These are phyloP conservation scores for Oryzias dopingdopingensis DNA, from an alignment of 2,797 vertebrate species.

Conservation along the genomic window DNA sequence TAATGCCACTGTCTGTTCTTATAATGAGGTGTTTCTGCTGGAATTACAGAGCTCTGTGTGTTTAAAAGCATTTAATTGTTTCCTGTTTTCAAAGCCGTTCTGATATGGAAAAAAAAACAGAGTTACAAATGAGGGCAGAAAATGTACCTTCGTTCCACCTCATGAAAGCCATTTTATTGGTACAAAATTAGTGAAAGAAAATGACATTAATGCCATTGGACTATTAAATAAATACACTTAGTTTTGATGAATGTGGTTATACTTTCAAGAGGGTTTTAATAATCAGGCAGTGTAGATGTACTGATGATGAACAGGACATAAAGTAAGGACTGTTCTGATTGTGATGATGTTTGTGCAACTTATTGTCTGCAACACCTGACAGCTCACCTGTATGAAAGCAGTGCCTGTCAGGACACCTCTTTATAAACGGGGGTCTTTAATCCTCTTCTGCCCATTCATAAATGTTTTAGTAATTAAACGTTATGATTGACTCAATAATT, in stretches of 20 bases:
- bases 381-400: constrained; percentile 6
- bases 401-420: constrained; percentile 28
- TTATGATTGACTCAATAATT: too few relatives aligned
- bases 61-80: constrained; percentile 19
- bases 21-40: constrained; percentile 27
- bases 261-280: constrained; percentile 14
- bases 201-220: constrained; percentile 17
- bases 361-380: constrained; percentile 6
- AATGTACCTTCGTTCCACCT: constrained; percentile 24
- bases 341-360: constrained; percentile 16
- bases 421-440: background rate
- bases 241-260: constrained; percentile 23
- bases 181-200: background rate
- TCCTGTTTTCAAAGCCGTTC: background rate
- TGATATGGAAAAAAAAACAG: background rate
- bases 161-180: too few relatives aligned
- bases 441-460: too few relatives aligned
- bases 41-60: constrained; percentile 9
- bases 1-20: constrained; percentile 18
- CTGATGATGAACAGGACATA: constrained; percentile 19
- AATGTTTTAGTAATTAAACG: too few relatives aligned
- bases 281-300: constrained; percentile 3
- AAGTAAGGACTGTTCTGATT: constrained; percentile 1
- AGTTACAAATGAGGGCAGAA: constrained; percentile 1
- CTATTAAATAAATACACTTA: constrained; percentile 11